Conservation (phyloP, 2,113 vertebrate species). For the Perognathus longimembris region DNA sequence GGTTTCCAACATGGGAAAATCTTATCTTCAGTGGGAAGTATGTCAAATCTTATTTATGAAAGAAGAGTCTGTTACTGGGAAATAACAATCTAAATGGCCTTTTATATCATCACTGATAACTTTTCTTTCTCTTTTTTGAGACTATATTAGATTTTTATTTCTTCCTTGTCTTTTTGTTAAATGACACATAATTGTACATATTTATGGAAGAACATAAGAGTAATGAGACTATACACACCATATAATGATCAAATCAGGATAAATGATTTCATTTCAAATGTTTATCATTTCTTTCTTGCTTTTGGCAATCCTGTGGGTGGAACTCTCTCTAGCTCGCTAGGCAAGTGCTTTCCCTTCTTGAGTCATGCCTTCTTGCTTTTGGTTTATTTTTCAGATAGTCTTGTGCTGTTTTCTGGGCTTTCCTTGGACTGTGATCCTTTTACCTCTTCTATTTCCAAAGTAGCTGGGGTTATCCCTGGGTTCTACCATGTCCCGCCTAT, state of each 20-base stretch:
- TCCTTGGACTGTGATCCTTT: too few species aligned
- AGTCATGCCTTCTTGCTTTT: too few species aligned
- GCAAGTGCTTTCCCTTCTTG: too few species aligned
- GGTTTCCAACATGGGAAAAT: constrained; percentile 1
- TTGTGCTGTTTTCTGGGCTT: too few species aligned
- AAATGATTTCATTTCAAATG: not conserved
- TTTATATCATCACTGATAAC: not conserved
- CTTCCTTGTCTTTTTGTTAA: not conserved
- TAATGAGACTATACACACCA: not conserved
- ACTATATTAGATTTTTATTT: not conserved
- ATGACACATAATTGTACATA: not conserved
- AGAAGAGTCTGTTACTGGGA: not conserved
- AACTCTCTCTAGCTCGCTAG: too few species aligned
- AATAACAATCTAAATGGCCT: not conserved
- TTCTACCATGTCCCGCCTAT: too few species aligned
- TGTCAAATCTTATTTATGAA: constrained; percentile 28
- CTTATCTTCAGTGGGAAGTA: not conserved
- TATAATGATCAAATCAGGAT: not conserved
- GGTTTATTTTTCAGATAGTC: too few species aligned
- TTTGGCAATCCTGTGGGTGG: too few species aligned
- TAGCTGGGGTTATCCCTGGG: too few species aligned
- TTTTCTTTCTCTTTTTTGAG: not conserved
- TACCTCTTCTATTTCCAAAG: too few species aligned
- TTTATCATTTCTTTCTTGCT: not conserved
- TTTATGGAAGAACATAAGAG: not conserved